Base-by-base conservation (phyloP, 2,113 vertebrate genomes). In the Aspiorhynchus laticeps region DNA sequence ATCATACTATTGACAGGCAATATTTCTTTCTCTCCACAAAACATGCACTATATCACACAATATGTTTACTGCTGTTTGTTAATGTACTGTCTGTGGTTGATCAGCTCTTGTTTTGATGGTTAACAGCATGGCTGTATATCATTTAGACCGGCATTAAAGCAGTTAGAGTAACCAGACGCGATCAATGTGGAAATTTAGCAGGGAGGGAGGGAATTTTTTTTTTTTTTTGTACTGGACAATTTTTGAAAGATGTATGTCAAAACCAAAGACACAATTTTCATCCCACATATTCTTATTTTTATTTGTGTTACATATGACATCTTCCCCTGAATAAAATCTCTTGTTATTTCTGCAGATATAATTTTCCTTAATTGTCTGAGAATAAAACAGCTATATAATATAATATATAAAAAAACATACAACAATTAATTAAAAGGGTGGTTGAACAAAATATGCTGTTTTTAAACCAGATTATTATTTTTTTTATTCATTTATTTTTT, bases 1-100 rank as follows among this genome's bases (percentile, higher is more conserved):
- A 2, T 76, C 75, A 53, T 48, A 63, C 76, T 24, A 69, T 83
- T 43, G 85, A 89, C 80, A 63, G 88, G 48, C 76, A 53, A 31
- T 78, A 53, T 51, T 78, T 89, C 78, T 85, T 21, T 5, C 48
- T 26, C 36, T 77, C 12, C 67, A 51, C 36, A 73, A 73, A 24
- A 53, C 15, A 78, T 5, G 7, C 1, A 41, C 11, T 15, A 46
- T 26, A 4, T 26, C 11, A 75, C 11, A 75, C n/a, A 17, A 0
- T 4, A 17, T 28, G 3, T 48, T 48, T 48, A 48, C 6, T 48
- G 73, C n/a, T 53, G 26, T 31, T 53, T 78, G 8, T 17, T 53
- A 53, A 48, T 78, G 46, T 28, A 53, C 26, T 78, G 17, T 74
- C 41, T 75, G 24, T 76, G 43, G 24, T 43, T 76, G 74, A 76